Conservation (phyloP, 2,888 invertebrate species). For the Bombylius discolor region DNA sequence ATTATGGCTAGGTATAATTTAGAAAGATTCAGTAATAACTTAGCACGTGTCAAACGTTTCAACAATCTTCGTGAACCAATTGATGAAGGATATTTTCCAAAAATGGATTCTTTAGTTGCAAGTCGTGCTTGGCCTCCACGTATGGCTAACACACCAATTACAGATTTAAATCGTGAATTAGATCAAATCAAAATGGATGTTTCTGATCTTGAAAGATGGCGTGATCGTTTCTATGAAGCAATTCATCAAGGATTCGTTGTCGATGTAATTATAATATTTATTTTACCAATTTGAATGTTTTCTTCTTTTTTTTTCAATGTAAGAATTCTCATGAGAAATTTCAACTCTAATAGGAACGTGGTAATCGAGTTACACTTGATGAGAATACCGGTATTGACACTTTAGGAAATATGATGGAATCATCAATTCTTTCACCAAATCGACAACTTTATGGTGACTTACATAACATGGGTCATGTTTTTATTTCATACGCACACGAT, state of each 20-base stretch:
- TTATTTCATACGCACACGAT: constrained; percentile 65
- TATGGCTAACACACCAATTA: constrained; percentile 39
- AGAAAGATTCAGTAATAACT: constrained; percentile 55
- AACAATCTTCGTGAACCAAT: constrained; percentile 53
- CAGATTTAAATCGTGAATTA: constrained; percentile 50
- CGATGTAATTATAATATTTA: constrained; percentile 20
- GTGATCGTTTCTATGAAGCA: constrained; percentile 52
- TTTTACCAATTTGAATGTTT: not conserved
- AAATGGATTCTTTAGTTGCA: constrained; percentile 59
- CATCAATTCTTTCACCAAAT: constrained; percentile 57
- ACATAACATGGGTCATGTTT: constrained; percentile 71
- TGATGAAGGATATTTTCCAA: constrained; percentile 64
- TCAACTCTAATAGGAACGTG: constrained; percentile 39
- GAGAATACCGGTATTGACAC: constrained; percentile 62
- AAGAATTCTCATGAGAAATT: not conserved
- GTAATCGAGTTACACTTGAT: constrained; percentile 43
- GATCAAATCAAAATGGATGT: constrained; percentile 52
- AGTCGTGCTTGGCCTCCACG: constrained; percentile 59
- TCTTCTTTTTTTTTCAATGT: too few species aligned
- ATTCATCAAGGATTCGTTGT: constrained; percentile 46
- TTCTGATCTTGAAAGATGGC: constrained; percentile 56
- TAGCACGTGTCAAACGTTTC: constrained; percentile 46
- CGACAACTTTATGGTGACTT: constrained; percentile 59
- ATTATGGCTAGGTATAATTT: constrained; percentile 47
- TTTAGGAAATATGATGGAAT: constrained; percentile 68